Percentiles rank a stretch among this genome's conserved stretches.
These are phyloP conservation scores for Adrianichthys oophorus DNA, from an alignment of 2,797 vertebrate genomes.

Conservation along the genomic window DNA sequence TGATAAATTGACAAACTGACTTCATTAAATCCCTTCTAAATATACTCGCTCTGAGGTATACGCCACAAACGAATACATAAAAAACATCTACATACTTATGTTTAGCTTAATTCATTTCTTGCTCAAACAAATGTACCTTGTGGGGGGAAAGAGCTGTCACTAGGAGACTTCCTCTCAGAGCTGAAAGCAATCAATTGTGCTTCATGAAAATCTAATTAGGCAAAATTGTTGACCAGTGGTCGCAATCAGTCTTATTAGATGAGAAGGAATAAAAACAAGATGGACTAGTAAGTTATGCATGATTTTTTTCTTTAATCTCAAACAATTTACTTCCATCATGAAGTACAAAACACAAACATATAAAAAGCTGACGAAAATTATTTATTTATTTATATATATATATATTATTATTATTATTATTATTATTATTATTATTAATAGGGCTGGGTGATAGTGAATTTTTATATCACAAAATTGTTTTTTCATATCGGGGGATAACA, in stretches of 20 bases:
- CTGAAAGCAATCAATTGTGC: constrained; percentile 48
- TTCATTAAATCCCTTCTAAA: too few relatives aligned
- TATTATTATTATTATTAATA: too few relatives aligned
- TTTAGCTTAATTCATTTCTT: constrained; percentile 15
- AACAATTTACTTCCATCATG: background rate
- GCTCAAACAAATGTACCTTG: constrained; percentile 6
- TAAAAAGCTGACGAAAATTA: background rate
- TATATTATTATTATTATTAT: too few relatives aligned
- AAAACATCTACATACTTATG: background rate
- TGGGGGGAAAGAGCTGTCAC: constrained; percentile 1
- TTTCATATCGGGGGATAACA: too few relatives aligned
- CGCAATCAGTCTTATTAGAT: constrained; percentile 55
- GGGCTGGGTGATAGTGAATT: too few relatives aligned
- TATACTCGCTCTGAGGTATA: background rate
- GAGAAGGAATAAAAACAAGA: constrained; percentile 44
- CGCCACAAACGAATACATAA: background rate
- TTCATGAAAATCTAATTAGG: constrained; percentile 62
- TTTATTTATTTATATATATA: background rate
- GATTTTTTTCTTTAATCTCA: constrained; percentile 23
- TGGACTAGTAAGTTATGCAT: constrained; percentile 3
- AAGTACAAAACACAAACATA: constrained; percentile 1
- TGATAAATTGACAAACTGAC: too few relatives aligned
- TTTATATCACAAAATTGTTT: too few relatives aligned
- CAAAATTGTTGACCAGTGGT: constrained; percentile 51
- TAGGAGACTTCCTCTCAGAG: constrained; percentile 30